Percentiles rank a stretch among this genome's conserved stretches.
These are phyloP conservation scores for Rhopalosiphum nymphaeae DNA, from an alignment of 2,888 invertebrate genomes.

Conservation along the genomic window DNA sequence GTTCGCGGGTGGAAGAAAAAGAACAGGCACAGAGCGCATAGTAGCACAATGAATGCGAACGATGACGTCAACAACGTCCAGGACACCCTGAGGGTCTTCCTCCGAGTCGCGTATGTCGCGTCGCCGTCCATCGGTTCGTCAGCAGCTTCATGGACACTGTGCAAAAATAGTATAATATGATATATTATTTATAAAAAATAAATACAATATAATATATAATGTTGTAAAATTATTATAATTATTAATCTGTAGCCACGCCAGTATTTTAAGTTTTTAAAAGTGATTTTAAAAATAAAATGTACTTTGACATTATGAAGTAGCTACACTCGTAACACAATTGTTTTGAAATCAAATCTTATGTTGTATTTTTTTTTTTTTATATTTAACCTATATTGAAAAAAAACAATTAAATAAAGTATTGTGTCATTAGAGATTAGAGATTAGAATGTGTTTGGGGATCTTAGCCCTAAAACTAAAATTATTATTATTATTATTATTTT, in stretches of 20 bases:
- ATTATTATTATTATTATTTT: background rate
- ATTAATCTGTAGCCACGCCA: background rate
- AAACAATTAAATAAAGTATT: background rate
- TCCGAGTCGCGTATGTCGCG: conserved; percentile 31
- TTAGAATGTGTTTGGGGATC: background rate
- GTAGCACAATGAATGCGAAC: conserved; percentile 48
- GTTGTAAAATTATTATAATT: background rate
- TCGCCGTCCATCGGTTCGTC: conserved; percentile 51
- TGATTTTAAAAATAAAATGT: background rate
- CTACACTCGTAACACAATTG: background rate
- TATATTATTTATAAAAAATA: background rate
- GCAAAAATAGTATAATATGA: background rate
- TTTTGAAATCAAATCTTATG: background rate
- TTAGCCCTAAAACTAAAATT: background rate
- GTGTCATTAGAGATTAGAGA: background rate
- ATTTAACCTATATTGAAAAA: no score
- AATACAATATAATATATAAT: background rate
- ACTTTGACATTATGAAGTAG: background rate
- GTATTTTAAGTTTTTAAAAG: background rate
- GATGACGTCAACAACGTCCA: conserved; percentile 50
- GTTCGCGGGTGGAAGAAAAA: conserved; percentile 31
- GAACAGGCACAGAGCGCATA: conserved; percentile 55
- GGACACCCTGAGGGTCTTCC: background rate
- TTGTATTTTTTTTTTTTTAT: background rate
- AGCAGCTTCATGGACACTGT: conserved; percentile 45